Evolutionary conservation across 2,113 vertebrate species (phyloP).

Genomic region (Xenus cinereus): DNA sequence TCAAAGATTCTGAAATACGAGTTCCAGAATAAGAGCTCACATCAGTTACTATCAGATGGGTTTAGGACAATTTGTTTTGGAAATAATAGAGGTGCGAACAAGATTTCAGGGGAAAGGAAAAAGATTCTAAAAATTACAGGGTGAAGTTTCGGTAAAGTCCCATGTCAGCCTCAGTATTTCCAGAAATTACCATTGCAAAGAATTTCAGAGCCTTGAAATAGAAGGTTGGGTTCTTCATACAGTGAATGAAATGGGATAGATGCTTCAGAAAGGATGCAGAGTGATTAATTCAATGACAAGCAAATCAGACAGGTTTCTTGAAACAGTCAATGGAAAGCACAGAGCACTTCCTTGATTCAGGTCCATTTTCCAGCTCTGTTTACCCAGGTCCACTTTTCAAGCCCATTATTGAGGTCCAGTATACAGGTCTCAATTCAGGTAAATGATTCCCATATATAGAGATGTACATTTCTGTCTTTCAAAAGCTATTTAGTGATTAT

Average conservation of each 20-base stretch:
- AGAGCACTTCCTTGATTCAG: not conserved
- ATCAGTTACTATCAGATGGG: not conserved
- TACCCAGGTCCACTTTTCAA: not conserved
- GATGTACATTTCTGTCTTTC: not conserved
- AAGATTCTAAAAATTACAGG: not conserved
- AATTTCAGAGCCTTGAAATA: not conserved
- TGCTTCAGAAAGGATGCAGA: not conserved
- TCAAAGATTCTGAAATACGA: not conserved
- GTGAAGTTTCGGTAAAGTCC: not conserved
- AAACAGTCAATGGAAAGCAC: not conserved
- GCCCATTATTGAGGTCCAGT: not conserved
- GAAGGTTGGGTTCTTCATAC: not conserved
- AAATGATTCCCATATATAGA: not conserved
- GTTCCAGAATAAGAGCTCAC: not conserved
- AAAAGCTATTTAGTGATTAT: not conserved
- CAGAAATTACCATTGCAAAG: not conserved
- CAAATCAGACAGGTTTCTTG: not conserved
- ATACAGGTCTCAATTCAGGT: not conserved
- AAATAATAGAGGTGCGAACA: not conserved
- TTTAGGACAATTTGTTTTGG: not conserved
- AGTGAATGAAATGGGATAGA: not conserved
- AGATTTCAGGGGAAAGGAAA: not conserved
- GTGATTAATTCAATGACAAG: not conserved
- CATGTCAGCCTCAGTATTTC: not conserved
- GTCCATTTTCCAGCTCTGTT: not conserved